phyloP scores from a whole-genome alignment of 2,797 vertebrate genomes.

The Gymnopithys bicolor region DNA sequence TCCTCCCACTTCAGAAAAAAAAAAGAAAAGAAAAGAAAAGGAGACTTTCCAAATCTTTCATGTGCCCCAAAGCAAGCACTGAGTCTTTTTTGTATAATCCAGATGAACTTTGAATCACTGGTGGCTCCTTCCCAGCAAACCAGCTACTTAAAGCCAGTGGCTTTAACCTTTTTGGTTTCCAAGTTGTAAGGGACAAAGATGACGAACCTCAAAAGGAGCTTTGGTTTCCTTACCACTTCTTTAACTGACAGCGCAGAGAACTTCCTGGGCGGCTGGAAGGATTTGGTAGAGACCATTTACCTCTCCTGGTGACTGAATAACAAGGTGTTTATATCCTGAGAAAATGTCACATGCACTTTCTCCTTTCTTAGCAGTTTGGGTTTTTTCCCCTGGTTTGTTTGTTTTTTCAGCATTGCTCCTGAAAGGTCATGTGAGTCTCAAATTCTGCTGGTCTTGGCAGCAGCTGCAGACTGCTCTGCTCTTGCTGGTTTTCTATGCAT shows the following conservation, averaged over 20 bases:
- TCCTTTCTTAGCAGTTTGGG: background rate
- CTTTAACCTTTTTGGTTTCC: background rate
- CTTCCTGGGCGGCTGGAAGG: rapidly evolving
- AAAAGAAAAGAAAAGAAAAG: background rate
- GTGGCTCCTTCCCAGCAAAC: background rate
- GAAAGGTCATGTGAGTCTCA: background rate
- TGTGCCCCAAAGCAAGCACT: background rate
- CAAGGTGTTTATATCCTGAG: background rate
- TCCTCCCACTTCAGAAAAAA: background rate
- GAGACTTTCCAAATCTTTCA: background rate
- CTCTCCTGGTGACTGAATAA: background rate
- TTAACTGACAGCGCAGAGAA: background rate
- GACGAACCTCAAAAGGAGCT: background rate
- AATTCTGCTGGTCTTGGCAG: background rate
- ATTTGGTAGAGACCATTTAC: background rate
- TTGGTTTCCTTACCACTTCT: background rate
- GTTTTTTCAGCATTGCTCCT: background rate
- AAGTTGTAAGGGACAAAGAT: background rate
- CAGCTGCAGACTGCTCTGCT: background rate
- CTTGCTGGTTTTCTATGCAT: background rate
- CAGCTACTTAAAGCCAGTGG: background rate
- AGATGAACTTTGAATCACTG: background rate
- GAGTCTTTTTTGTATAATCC: background rate
- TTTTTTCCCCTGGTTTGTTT: background rate
- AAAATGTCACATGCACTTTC: background rate